Percentiles rank a stretch among this genome's conserved stretches.
These are phyloP conservation scores for Campopleginae sp. DNA, from an alignment of 2,888 invertebrate genomes.

Conservation along the genomic window DNA sequence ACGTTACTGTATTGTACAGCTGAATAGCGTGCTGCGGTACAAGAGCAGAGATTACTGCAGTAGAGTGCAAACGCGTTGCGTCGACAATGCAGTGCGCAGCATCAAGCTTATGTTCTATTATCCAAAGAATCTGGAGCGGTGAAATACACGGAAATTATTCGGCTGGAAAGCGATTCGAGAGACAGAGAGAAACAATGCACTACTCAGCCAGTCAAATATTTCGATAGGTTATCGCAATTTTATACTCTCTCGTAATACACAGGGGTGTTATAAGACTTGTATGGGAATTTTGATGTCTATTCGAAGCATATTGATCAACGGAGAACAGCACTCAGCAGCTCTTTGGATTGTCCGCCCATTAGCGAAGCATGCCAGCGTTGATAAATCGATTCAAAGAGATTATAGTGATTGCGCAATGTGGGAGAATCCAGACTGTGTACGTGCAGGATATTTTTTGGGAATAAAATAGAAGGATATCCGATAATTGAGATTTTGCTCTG, in stretches of 20 bases:
- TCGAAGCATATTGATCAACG: constrained; percentile 32
- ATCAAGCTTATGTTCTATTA: constrained; percentile 1
- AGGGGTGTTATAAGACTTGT: constrained; percentile 22
- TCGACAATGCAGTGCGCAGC: constrained; percentile 35
- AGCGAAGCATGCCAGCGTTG: neutral
- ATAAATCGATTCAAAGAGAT: constrained; percentile 8
- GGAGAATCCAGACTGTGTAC: neutral
- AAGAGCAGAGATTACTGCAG: constrained; percentile 44
- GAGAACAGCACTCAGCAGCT: constrained; percentile 5
- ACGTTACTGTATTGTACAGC: neutral
- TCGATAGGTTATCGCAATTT: constrained; percentile 44
- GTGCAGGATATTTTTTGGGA: neutral
- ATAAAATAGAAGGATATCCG: neutral
- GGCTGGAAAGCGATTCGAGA: constrained; percentile 5
- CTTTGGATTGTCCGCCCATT: neutral
- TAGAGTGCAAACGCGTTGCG: constrained; percentile 43
- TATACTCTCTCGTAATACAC: constrained; percentile 35
- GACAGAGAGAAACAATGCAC: neutral
- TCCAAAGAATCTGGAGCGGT: constrained; percentile 10
- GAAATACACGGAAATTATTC: constrained; percentile 9
- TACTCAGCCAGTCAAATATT: constrained; percentile 38
- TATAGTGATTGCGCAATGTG: neutral
- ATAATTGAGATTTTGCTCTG: neutral
- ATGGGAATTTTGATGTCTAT: constrained; percentile 34
- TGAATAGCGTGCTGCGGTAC: constrained; percentile 28